Evolutionary conservation across 23 tunicate species (phyloP).

Genomic region (Halocynthia aurantium): DNA sequence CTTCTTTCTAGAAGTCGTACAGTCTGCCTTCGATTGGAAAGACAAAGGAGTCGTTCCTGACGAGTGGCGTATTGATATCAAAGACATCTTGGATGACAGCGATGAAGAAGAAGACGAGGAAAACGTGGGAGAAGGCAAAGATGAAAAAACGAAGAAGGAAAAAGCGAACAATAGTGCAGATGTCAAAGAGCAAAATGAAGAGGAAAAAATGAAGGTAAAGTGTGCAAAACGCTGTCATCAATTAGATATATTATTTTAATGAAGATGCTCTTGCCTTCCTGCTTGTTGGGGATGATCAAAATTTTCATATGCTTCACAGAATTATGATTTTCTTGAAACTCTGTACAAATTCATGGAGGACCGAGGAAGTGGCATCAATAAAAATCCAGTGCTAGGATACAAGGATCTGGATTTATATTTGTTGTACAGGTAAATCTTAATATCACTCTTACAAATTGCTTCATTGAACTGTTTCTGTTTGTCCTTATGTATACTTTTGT

Average conservation of each 20-base stretch:
- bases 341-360: conserved; percentile 93
- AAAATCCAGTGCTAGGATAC: conserved; percentile 80
- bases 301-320: conserved; percentile 28
- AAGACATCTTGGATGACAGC: conserved; percentile 22
- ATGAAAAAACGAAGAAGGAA: conserved; percentile 7
- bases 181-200: conserved; percentile 4
- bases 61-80: conserved; percentile 66
- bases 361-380: conserved; percentile 62
- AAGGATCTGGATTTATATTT: conserved; percentile 65
- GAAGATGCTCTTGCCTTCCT: neutral
- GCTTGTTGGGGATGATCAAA: neutral
- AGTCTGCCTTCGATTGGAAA: conserved; percentile 45
- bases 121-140: conserved; percentile 5
- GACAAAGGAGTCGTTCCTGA: conserved; percentile 42
- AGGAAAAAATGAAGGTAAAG: conserved; percentile 1
- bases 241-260: neutral
- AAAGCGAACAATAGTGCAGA: conserved; percentile 4
- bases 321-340: conserved; percentile 55
- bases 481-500: too few species aligned
- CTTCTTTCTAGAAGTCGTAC: neutral
- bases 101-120: conserved; percentile 33
- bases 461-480: too few species aligned
- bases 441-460: too few species aligned
- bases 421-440: conserved; percentile 54
- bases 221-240: neutral